A percentile compares a stretch with the other conserved stretches of the same genome.
These are phyloP conservation scores for Cataglyphis hispanica DNA, from an alignment of 1,140 invertebrate species.

Conservation along the genomic window DNA sequence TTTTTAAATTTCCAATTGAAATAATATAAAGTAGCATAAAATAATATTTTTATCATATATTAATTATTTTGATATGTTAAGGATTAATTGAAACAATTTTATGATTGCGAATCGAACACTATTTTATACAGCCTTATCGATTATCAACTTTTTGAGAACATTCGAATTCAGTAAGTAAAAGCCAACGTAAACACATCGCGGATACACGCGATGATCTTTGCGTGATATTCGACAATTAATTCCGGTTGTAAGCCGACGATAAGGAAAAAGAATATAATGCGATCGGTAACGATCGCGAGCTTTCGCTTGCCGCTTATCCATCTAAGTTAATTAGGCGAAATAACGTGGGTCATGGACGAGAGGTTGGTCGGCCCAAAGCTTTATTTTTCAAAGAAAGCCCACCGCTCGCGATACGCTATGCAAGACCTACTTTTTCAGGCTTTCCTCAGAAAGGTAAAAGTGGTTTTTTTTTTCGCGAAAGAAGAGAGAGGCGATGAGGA, in stretches of 20 bases:
- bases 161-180: constrained; percentile 48
- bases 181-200: constrained; percentile 27
- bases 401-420: not conserved
- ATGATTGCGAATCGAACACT: constrained; percentile 7
- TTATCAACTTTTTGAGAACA: constrained; percentile 29
- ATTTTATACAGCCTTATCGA: not conserved
- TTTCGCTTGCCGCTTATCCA: constrained; percentile 47
- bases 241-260: constrained; percentile 24
- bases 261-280: constrained; percentile 50
- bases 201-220: constrained; percentile 57
- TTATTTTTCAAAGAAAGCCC: constrained; percentile 16
- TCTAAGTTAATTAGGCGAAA: constrained; percentile 56
- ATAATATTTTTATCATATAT: not conserved
- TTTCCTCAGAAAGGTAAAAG: constrained; percentile 14
- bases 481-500: not conserved
- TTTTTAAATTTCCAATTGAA: not conserved
- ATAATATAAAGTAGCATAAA: not conserved
- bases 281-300: constrained; percentile 50
- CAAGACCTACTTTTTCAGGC: constrained; percentile 43
- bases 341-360: constrained; percentile 57
- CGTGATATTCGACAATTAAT: constrained; percentile 50
- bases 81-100: constrained; percentile 14
- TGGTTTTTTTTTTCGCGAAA: constrained; percentile 6
- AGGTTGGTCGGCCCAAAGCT: not conserved
- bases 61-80: not conserved